Conservation (phyloP, 2,797 vertebrate species). For the Nyctibius grandis region DNA sequence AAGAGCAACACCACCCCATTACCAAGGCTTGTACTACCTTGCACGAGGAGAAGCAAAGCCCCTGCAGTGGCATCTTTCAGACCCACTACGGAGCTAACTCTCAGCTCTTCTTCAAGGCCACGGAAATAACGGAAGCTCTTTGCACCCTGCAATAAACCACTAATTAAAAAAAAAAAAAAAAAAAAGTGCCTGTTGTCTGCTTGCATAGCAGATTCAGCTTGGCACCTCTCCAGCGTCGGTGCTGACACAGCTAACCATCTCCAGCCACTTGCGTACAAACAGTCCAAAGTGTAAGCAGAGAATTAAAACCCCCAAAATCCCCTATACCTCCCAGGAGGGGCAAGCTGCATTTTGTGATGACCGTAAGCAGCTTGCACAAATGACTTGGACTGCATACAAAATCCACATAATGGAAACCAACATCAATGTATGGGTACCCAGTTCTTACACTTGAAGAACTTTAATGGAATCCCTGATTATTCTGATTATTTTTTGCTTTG, state of each 20-base stretch:
- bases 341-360: neutral
- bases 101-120: neutral
- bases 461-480: neutral
- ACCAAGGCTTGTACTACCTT: neutral
- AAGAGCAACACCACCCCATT: neutral
- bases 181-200: neutral
- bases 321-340: neutral
- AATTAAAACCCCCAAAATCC: neutral
- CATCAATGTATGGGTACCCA: neutral
- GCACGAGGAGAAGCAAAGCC: neutral
- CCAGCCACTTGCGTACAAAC: neutral
- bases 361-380: accelerated
- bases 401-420: neutral
- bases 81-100: neutral
- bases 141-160: neutral
- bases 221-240: neutral
- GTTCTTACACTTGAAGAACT: neutral
- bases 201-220: neutral
- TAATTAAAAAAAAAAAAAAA: neutral
- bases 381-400: neutral
- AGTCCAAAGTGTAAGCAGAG: neutral
- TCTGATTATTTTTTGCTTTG: neutral
- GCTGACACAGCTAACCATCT: neutral
- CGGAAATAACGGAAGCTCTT: neutral
- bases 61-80: neutral